phyloP scores from a whole-genome alignment of 2,113 vertebrate genomes.

The Phaethon lepturus region DNA sequence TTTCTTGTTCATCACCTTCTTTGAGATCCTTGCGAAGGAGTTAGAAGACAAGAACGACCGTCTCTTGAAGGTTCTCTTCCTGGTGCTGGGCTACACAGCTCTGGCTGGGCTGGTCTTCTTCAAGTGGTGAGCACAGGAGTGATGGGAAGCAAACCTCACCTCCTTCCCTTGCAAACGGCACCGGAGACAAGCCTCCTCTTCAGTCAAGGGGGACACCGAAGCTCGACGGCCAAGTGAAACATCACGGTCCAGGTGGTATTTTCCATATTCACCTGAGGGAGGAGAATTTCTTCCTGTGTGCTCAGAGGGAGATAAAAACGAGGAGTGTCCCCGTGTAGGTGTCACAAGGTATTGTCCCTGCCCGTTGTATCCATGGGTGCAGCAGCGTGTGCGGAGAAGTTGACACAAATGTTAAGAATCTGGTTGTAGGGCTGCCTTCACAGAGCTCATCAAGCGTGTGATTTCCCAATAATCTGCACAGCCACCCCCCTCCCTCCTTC shows the following conservation, averaged over 20 bases:
- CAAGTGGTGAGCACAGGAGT: slow-evolving; percentile 77
- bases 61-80: slow-evolving; percentile 90
- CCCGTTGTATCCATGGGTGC: accelerated
- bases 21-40: slow-evolving; percentile 90
- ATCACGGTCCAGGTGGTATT: accelerated
- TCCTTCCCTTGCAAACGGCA: not conserved
- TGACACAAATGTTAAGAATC: accelerated
- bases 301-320: not conserved
- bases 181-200: not conserved
- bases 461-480: not conserved
- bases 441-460: not conserved
- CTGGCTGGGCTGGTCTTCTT: slow-evolving; percentile 86
- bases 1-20: slow-evolving; percentile 92
- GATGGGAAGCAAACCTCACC: not conserved
- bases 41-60: slow-evolving; percentile 88
- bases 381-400: not conserved
- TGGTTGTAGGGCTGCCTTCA: not conserved
- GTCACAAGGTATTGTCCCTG: not conserved
- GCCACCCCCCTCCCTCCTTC: not conserved
- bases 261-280: not conserved
- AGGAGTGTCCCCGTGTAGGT: not conserved
- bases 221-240: not conserved
- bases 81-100: slow-evolving; percentile 85
- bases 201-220: not conserved
- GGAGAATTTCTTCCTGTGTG: not conserved